A percentile compares a stretch with the other conserved stretches of the same genome.
These are phyloP conservation scores for Tetramorium simillimum DNA, from an alignment of 1,140 invertebrate species.

Conservation along the genomic window DNA sequence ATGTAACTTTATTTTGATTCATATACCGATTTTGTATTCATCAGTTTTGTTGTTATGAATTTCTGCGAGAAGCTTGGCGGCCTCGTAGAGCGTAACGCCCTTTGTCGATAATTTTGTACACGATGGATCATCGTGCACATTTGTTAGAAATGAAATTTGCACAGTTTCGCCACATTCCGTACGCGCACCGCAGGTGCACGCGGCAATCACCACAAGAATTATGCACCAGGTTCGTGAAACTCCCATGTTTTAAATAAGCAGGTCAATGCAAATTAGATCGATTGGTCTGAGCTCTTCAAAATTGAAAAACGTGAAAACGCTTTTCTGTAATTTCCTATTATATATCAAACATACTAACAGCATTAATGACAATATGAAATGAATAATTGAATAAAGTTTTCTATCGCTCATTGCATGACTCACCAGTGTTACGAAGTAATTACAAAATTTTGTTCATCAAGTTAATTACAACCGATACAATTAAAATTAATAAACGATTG, in stretches of 20 bases:
- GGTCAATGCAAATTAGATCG: background rate
- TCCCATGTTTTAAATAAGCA: slow-evolving; percentile 20
- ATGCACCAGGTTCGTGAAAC: slow-evolving; percentile 63
- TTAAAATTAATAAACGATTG: background rate
- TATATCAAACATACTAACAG: background rate
- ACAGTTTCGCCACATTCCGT: slow-evolving; percentile 76
- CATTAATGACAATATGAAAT: background rate
- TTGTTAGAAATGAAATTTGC: slow-evolving; percentile 78
- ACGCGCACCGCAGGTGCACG: slow-evolving; percentile 80
- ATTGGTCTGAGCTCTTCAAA: background rate
- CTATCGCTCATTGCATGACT: background rate
- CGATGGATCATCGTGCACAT: slow-evolving; percentile 79
- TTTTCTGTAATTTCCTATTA: background rate
- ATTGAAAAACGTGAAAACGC: background rate
- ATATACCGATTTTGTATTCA: slow-evolving; percentile 80
- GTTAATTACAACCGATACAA: background rate
- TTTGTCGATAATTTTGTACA: slow-evolving; percentile 78
- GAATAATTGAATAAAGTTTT: background rate
- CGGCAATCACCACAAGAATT: slow-evolving; percentile 72
- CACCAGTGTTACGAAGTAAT: background rate
- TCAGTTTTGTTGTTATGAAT: slow-evolving; percentile 79
- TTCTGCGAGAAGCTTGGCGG: slow-evolving; percentile 78
- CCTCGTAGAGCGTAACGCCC: slow-evolving; percentile 81
- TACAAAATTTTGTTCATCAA: background rate
- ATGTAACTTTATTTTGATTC: background rate